Evolutionary conservation across 2,888 invertebrate genomes (phyloP), one percentile per base, ranked within the genome.

Genomic region (Idaea aversata): DNA sequence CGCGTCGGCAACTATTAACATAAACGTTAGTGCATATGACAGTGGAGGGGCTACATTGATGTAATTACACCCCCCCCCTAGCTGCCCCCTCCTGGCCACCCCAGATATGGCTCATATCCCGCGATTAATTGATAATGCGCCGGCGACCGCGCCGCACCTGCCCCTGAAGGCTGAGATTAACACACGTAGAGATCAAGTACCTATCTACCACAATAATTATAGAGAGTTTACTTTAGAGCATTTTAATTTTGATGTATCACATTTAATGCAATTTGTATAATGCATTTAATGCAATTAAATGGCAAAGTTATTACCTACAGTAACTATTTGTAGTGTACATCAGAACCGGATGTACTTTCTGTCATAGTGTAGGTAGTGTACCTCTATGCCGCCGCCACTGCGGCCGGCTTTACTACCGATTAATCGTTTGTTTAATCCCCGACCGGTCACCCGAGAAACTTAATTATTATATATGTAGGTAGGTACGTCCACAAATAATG

Each of bases 121-220:
- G 73, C 77, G 76, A 84, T 86, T 88, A 86, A 84, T 88, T 86
- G 87, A 83, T 83, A 86, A 83, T 81, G 80, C 77, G 81, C 79
- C 74, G 75, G 75, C 78, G 79, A 79, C 75, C 74, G 75, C 81
- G 74, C 78, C 47, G 25, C 87, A 89, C 89, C 90, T 90, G 91
- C 84, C 75, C 65, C 83, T 88, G 91, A 90, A 88, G 80, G 87
- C 86, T 84, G 74, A 83, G 84, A 91, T 90, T 88, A 88, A 86
- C 87, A 87, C 88, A 47, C 86, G 85, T 83, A 85, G 86, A 86
- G 47, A 7, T 47, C 7, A 47, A 47, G 13, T 47, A 47, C 47
- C 7, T 47, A 47, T 3, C 25, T 25, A 25, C 25, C 25, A 25
- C 25, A 1, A 25, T 3, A 25, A 25, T 25, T 25, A 25, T 1